Percentiles rank a stretch among this genome's conserved stretches.
Evolutionary conservation across 2,113 vertebrate genomes (phyloP).

Genomic region (Sinocyclocheilus maitianheensis): DNA sequence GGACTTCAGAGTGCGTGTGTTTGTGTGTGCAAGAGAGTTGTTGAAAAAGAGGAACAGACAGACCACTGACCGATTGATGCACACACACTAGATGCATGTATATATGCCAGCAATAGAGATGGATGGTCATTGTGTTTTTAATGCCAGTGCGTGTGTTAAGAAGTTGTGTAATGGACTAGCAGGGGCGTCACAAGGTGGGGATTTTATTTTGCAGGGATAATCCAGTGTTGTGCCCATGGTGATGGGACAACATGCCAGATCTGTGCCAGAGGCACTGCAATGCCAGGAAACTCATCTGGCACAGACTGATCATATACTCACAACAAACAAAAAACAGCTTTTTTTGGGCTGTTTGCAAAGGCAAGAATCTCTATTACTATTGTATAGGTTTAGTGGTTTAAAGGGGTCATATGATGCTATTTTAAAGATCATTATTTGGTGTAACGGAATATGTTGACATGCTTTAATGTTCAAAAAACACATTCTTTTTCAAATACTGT

Average conservation of each 20-base stretch:
- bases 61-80: constrained; percentile 27
- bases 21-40: not conserved
- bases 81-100: not conserved
- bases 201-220: constrained; percentile 43
- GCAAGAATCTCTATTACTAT: not conserved
- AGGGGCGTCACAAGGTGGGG: constrained; percentile 32
- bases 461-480: too few relatives aligned
- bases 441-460: too few relatives aligned
- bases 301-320: not conserved
- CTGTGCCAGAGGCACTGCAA: constrained; percentile 1
- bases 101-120: not conserved
- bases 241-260: constrained; percentile 26
- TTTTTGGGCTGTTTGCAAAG: not conserved
- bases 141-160: constrained; percentile 11
- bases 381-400: not conserved
- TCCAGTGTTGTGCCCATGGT: constrained; percentile 27
- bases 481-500: too few relatives aligned
- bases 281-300: constrained; percentile 22
- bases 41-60: constrained; percentile 18
- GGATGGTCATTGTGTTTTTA: constrained; percentile 19
- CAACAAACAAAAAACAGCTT: not conserved
- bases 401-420: too few relatives aligned
- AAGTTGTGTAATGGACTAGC: constrained; percentile 39
- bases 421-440: too few relatives aligned
- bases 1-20: constrained; percentile 30